These are phyloP conservation scores for Pterois miles DNA, from an alignment of 2,797 vertebrate species.

Conservation along the genomic window DNA sequence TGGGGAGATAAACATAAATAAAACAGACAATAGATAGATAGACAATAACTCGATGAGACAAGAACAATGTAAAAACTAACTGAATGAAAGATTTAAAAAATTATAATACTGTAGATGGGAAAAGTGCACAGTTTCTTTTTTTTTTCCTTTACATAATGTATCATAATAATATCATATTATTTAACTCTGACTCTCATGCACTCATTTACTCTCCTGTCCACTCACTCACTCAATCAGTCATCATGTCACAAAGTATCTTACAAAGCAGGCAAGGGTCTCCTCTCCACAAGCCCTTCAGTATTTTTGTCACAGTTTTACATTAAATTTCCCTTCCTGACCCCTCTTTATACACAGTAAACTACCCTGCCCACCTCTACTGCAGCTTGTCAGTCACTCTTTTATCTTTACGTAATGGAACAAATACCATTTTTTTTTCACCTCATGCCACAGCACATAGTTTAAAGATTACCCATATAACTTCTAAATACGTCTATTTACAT, in stretches of 20 bases:
- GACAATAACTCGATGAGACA: conserved; percentile 55
- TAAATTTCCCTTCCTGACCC: conserved; percentile 36
- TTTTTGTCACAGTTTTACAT: conserved; percentile 71
- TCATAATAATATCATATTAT: conserved; percentile 72
- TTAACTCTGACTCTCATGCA: conserved; percentile 71
- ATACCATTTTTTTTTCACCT: conserved; percentile 63
- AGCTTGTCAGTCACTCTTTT: conserved; percentile 46
- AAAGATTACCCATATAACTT: conserved; percentile 60
- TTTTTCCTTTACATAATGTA: conserved; percentile 69
- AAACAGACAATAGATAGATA: conserved; percentile 55
- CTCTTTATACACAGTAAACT: conserved; percentile 49
- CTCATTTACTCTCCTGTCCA: conserved; percentile 48
- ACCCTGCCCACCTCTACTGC: conserved; percentile 40
- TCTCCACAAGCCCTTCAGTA: conserved; percentile 60
- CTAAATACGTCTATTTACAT: conserved; percentile 74
- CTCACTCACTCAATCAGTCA: conserved; percentile 32
- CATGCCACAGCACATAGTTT: conserved; percentile 77
- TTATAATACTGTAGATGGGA: conserved; percentile 85
- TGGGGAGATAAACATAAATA: conserved; percentile 86
- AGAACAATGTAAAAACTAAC: conserved; percentile 58
- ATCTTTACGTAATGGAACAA: conserved; percentile 52
- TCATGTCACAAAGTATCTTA: conserved; percentile 50
- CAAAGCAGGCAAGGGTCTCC: conserved; percentile 57
- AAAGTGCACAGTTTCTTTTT: conserved; percentile 88
- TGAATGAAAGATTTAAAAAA: conserved; percentile 60